These are phyloP conservation scores for Montipora efflorescens DNA, from an alignment of 64 coral and sea anemone species.

Conservation along the genomic window DNA sequence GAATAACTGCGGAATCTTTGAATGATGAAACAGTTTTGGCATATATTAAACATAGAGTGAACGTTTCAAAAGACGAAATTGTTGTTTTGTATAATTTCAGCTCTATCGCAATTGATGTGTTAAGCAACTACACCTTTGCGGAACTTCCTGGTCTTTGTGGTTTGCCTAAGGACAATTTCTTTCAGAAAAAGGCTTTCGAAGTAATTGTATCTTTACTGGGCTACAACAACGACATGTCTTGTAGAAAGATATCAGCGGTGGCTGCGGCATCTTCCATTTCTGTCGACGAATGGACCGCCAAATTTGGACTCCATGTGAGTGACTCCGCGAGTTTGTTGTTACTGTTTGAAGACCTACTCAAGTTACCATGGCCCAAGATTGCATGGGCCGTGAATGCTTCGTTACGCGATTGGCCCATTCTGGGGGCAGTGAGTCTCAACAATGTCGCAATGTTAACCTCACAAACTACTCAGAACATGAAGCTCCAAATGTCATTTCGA, in stretches of 20 bases:
- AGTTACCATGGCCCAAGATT: constrained; percentile 76
- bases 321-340: constrained; percentile 51
- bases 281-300: constrained; percentile 36
- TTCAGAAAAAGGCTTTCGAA: constrained; percentile 28
- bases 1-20: background rate
- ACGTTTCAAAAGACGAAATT: constrained; percentile 39
- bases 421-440: constrained; percentile 40
- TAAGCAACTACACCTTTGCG: constrained; percentile 67
- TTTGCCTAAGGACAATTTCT: background rate
- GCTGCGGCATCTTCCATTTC: constrained; percentile 30
- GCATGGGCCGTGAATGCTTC: constrained; percentile 75
- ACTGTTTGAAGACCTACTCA: constrained; percentile 35
- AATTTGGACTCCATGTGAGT: constrained; percentile 58
- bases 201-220: constrained; percentile 69
- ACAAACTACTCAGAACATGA: background rate
- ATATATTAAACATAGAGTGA: constrained; percentile 59
- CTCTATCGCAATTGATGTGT: constrained; percentile 52
- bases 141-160: constrained; percentile 69
- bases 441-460: constrained; percentile 30
- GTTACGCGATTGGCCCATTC: constrained; percentile 71
- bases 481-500: background rate
- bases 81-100: constrained; percentile 55
- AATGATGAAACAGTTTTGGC: constrained; percentile 49
- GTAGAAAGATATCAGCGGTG: constrained; percentile 64
- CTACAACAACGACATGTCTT: constrained; percentile 53